Evolutionary conservation across 2,888 invertebrate species (phyloP).

Genomic region (Nasonia oneida): DNA sequence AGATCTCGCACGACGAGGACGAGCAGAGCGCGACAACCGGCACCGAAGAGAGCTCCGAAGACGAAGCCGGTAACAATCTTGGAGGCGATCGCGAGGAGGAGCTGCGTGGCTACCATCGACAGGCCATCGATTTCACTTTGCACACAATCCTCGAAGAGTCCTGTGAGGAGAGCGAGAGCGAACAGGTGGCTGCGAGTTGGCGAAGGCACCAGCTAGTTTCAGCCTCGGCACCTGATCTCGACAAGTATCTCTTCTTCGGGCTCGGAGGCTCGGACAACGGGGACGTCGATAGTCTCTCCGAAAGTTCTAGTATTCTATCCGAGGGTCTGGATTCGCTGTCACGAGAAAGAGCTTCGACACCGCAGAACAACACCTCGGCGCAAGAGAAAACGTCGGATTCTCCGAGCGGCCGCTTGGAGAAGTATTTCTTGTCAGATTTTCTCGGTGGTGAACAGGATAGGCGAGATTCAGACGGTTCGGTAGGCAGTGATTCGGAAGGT

Average conservation of each 20-base stretch:
- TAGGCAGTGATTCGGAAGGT: conserved; percentile 94
- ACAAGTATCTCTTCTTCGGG: conserved; percentile 94
- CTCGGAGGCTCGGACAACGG: conserved; percentile 82
- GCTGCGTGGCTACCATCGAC: conserved; percentile 89
- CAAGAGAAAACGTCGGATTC: background rate
- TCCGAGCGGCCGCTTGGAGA: conserved; percentile 87
- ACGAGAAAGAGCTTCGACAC: conserved; percentile 79
- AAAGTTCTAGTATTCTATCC: conserved; percentile 92
- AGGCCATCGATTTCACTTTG: conserved; percentile 92
- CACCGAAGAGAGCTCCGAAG: conserved; percentile 85
- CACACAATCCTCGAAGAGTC: conserved; percentile 97
- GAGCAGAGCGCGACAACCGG: conserved; percentile 84
- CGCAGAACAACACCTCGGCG: background rate
- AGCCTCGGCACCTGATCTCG: conserved; percentile 90
- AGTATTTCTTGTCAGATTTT: conserved; percentile 93
- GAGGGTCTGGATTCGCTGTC: conserved; percentile 89
- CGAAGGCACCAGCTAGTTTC: conserved; percentile 85
- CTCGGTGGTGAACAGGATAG: conserved; percentile 90
- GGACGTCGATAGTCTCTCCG: conserved; percentile 83
- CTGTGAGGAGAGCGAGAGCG: conserved; percentile 95
- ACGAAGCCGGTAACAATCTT: conserved; percentile 82
- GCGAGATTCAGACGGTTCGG: conserved; percentile 91
- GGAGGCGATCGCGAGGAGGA: conserved; percentile 88
- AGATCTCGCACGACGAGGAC: conserved; percentile 90
- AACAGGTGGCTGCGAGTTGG: conserved; percentile 80